Evolutionary conservation across 2,113 vertebrate species (phyloP).

Genomic region (Ranitomeya imitator): DNA sequence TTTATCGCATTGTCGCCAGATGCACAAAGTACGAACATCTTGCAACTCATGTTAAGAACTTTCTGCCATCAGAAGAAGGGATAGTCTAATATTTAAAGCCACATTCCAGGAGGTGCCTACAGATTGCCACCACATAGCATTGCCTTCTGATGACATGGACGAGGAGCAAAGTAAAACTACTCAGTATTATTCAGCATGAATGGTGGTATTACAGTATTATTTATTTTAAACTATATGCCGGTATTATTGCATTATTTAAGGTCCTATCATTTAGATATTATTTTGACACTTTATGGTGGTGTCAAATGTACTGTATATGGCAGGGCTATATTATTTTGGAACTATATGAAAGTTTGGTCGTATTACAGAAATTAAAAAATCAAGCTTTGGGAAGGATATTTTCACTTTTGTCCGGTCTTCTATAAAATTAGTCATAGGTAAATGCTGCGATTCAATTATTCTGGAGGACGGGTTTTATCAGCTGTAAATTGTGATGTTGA

Average conservation of each 20-base stretch:
- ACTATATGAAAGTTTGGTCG: not conserved
- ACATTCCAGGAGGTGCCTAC: not conserved
- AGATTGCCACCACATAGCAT: not conserved
- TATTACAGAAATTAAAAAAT: not conserved
- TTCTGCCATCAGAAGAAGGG: not conserved
- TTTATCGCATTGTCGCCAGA: not conserved
- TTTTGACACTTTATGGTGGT: not conserved
- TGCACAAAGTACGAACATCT: conserved; percentile 11
- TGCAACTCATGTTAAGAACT: not conserved
- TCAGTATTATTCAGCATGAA: not conserved
- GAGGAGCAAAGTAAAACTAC: not conserved
- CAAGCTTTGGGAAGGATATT: no score
- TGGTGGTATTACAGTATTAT: not conserved
- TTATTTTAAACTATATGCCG: not conserved
- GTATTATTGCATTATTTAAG: not conserved
- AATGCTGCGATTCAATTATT: no score
- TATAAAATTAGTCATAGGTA: no score
- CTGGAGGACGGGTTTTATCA: no score
- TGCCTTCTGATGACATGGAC: not conserved
- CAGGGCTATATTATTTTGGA: not conserved
- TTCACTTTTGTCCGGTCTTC: no score
- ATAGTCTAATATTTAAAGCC: not conserved
- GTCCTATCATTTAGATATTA: not conserved
- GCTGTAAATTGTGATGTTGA: no score
- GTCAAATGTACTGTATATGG: not conserved